A percentile compares a stretch with the other conserved stretches of the same genome.
Conservation (phyloP, 23 tunicate species). For the Trididemnum miniatum region DNA sequence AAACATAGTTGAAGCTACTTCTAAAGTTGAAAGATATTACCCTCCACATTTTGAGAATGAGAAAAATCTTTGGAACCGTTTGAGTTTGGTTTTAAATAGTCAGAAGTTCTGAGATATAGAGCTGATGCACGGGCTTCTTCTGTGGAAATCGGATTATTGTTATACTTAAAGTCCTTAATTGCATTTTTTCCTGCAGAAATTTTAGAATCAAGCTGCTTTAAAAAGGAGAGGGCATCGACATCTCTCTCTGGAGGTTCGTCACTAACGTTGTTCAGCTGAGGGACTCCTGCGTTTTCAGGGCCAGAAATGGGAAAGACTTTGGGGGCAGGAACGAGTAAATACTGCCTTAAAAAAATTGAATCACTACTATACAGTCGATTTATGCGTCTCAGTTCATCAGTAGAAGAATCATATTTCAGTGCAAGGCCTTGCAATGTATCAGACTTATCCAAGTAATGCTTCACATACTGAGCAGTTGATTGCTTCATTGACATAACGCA, state of each 20-base stretch:
- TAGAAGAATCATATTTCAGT: slow-evolving; percentile 51
- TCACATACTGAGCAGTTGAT: slow-evolving; percentile 31
- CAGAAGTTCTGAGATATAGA: not conserved
- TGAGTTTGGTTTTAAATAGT: not conserved
- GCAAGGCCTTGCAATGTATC: slow-evolving; percentile 84
- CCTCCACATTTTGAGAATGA: not conserved
- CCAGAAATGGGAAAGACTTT: not conserved
- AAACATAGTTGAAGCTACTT: no score
- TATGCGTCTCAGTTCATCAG: slow-evolving; percentile 70
- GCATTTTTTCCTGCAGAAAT: slow-evolving; percentile 45
- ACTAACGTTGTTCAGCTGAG: not conserved
- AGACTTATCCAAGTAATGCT: slow-evolving; percentile 45
- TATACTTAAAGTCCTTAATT: slow-evolving; percentile 16
- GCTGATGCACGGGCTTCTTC: not conserved
- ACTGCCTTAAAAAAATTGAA: slow-evolving; percentile 49
- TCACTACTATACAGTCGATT: slow-evolving; percentile 73
- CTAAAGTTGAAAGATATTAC: not conserved
- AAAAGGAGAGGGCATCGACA: slow-evolving; percentile 34
- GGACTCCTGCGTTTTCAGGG: not conserved
- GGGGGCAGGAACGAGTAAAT: slow-evolving; percentile 51
- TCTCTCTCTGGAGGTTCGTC: not conserved
- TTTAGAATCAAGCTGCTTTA: slow-evolving; percentile 45
- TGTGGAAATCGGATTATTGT: not conserved
- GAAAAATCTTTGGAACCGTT: not conserved
- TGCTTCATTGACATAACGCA: slow-evolving; percentile 53